Percentiles rank a stretch among this genome's conserved stretches.
Evolutionary conservation across 2,113 vertebrate genomes (phyloP).

Genomic region (Nesoenas mayeri): DNA sequence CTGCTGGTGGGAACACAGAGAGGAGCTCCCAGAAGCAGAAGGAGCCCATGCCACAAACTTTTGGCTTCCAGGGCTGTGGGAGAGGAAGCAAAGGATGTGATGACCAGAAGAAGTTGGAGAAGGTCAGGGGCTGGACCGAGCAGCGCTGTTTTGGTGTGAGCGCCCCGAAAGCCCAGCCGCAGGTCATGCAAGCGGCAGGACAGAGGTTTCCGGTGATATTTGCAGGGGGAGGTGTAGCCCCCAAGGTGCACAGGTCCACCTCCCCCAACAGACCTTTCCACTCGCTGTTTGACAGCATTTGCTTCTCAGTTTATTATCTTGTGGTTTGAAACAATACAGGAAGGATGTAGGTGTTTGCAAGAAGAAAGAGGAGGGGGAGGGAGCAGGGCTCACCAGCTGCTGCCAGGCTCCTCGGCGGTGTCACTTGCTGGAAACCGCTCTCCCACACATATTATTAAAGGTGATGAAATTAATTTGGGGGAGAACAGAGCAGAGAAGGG

Average conservation of each 20-base stretch:
- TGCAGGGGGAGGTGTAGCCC: slow-evolving; percentile 9
- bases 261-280: slow-evolving; percentile 16
- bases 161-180: neutral
- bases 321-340: slow-evolving; percentile 79
- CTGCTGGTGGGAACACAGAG: fast-evolving
- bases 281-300: neutral
- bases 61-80: neutral
- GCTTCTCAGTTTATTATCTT: slow-evolving; percentile 61
- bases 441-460: neutral
- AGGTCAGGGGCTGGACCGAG: fast-evolving
- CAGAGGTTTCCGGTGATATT: slow-evolving; percentile 21
- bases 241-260: neutral
- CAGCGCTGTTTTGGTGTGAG: fast-evolving
- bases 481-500: neutral
- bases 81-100: fast-evolving
- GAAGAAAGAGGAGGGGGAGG: slow-evolving; percentile 30
- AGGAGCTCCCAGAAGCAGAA: neutral
- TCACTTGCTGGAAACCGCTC: neutral
- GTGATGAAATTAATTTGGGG: neutral
- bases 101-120: neutral
- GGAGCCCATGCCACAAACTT: neutral
- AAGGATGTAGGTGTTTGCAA: slow-evolving; percentile 87
- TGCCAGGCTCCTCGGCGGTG: neutral
- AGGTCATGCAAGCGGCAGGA: slow-evolving; percentile 1
- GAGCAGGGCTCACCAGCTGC: neutral